A percentile compares a stretch with the other conserved stretches of the same genome.
Evolutionary conservation across 1,140 invertebrate genomes (phyloP).

Genomic region (Microplitis demolitor): DNA sequence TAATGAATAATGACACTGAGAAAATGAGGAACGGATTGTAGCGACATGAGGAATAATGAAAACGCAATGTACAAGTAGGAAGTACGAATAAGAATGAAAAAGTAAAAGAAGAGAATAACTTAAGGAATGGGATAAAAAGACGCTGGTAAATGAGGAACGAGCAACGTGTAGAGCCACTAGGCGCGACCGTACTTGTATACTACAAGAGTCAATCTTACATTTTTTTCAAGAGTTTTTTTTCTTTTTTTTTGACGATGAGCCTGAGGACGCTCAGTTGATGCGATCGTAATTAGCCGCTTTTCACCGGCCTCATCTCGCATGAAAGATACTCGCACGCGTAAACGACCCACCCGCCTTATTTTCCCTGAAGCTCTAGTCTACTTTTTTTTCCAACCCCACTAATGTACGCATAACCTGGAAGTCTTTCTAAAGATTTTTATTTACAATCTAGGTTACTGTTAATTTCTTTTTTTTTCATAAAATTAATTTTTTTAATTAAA

Average conservation of each 20-base stretch:
- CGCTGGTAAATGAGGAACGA: not conserved
- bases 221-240: slow-evolving; percentile 1
- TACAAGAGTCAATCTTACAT: not conserved
- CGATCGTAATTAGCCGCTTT: slow-evolving; percentile 46
- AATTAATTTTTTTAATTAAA: too few relatives aligned
- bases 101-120: not conserved
- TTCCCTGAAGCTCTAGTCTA: not conserved
- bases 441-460: too few relatives aligned
- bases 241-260: slow-evolving; percentile 32
- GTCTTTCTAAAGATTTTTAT: not conserved
- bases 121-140: not conserved
- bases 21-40: slow-evolving; percentile 11
- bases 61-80: not conserved
- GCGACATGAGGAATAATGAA: not conserved
- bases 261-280: slow-evolving; percentile 21
- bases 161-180: not conserved
- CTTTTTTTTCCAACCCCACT: too few relatives aligned
- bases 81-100: not conserved
- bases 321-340: slow-evolving; percentile 39
- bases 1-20: slow-evolving; percentile 14
- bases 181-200: not conserved
- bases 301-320: slow-evolving; percentile 33
- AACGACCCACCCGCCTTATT: slow-evolving; percentile 2
- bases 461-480: too few relatives aligned
- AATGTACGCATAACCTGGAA: not conserved